Percentiles rank a stretch among this genome's conserved stretches.
Evolutionary conservation across 2,888 invertebrate genomes (phyloP).

Genomic region (Gymnosoma rotundatum): DNA sequence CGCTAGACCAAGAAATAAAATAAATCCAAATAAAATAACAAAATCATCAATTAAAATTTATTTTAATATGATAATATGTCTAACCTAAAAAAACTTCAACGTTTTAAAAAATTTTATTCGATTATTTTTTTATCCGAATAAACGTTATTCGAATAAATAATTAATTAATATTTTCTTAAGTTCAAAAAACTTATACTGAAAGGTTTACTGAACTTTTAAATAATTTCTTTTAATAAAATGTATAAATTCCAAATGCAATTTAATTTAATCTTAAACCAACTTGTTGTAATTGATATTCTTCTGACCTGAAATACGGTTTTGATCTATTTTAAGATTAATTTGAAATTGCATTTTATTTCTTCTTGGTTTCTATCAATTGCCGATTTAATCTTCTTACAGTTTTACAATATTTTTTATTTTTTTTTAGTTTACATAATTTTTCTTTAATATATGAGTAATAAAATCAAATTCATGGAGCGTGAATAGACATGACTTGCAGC

Average conservation of each 20-base stretch:
- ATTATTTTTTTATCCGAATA: too few relatives aligned
- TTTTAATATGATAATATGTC: too few relatives aligned
- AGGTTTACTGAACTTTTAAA: not conserved
- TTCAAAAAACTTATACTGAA: not conserved
- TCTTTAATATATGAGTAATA: conserved; percentile 33
- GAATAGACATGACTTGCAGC: conserved; percentile 62
- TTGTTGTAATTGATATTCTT: conserved; percentile 33
- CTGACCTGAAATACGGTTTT: conserved; percentile 5
- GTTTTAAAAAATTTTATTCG: too few relatives aligned
- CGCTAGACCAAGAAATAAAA: too few relatives aligned
- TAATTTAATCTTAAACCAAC: not conserved
- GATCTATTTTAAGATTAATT: conserved; percentile 38
- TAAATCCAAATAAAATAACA: too few relatives aligned
- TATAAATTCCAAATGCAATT: not conserved
- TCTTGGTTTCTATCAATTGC: conserved; percentile 19
- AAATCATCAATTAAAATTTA: too few relatives aligned
- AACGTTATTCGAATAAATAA: too few relatives aligned
- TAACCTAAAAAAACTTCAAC: too few relatives aligned
- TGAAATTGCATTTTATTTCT: not conserved
- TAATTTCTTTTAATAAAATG: not conserved
- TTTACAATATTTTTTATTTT: conserved; percentile 21
- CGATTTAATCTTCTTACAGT: conserved; percentile 56
- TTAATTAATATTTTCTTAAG: too few relatives aligned
- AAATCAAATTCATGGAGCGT: conserved; percentile 62
- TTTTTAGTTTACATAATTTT: conserved; percentile 11